Evolutionary conservation across 2,888 invertebrate genomes (phyloP), one percentile per base, ranked within the genome.

Genomic region (Drosophila acutilabella): DNA sequence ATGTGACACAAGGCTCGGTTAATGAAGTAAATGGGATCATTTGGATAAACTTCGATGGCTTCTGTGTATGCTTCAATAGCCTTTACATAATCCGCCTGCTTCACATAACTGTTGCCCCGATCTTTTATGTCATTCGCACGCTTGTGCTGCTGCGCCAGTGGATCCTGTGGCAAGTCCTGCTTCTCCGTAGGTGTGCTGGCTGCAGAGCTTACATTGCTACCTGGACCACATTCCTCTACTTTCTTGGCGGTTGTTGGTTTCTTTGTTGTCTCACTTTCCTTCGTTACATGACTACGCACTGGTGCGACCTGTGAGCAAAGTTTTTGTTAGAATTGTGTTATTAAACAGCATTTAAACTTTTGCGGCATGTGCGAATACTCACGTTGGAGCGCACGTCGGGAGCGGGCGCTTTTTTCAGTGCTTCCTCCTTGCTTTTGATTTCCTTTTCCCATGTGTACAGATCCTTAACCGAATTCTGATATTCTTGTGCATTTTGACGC

Each of bases 1-100:
- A 98, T 93, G 73, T 96, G 94, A 81, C 98, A 98, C 58, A 98
- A 93, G 1, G 97, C 98, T 80, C 98, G 94, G 91, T 98, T 98
- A 0, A 97, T 97, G 87, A 94, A 97, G 90, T 96, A 96, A 13
- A 97, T 94, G 2, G 98, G 95, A 91, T 97, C 95, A 90, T 95
- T 94, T 8, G 95, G 94, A 83, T 96, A 97, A 62, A 96, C 92
- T 66, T 96, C 95, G 41, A 99, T 98, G 0, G 99, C 99, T 90
- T 96, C 94, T 44, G 95, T 95, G 91, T 99, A 99, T 90, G 96
- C 96, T 6, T 94, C 92, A 64, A 98, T 95, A 0, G 99, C 99
- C 76, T 96, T 95, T 23, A 95, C 94, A 94, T 96, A 99, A 88
- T 97, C 95, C 80, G 96, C 94, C 38, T 93, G 91, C 86, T 95